phyloP scores from a whole-genome alignment of 2,888 invertebrate genomes.

The Tribolium freemani region DNA sequence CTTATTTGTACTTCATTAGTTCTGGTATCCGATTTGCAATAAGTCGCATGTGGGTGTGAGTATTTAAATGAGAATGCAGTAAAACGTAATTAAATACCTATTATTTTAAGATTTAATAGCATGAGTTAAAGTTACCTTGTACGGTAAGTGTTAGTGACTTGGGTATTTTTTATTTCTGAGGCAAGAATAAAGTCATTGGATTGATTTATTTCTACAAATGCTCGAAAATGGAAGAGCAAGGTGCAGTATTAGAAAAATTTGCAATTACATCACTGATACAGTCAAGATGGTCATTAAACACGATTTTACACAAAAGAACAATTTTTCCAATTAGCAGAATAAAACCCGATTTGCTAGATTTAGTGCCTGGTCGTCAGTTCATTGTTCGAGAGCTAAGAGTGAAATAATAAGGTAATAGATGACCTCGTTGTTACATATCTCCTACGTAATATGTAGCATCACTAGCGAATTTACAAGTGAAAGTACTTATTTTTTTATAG shows the following conservation, averaged over 20 bases:
- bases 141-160: not conserved
- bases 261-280: too few species aligned
- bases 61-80: not conserved
- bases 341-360: not conserved
- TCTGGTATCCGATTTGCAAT: not conserved
- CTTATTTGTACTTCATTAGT: not conserved
- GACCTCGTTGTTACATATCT: slow-evolving; percentile 44
- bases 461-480: slow-evolving; percentile 39
- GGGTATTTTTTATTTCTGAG: not conserved
- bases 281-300: not conserved
- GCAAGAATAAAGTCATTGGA: not conserved
- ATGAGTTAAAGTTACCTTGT: not conserved
- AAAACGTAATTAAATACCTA: not conserved
- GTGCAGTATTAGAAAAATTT: not conserved
- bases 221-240: not conserved
- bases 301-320: not conserved
- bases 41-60: not conserved
- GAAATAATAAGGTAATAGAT: slow-evolving; percentile 34
- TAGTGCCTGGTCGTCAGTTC: not conserved
- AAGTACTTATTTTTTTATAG: slow-evolving; percentile 38
- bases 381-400: slow-evolving; percentile 24
- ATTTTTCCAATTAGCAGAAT: not conserved
- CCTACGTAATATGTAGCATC: slow-evolving; percentile 38
- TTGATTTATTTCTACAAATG: not conserved
- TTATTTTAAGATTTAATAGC: not conserved